Percentiles rank a stretch among this genome's conserved stretches.
phyloP scores from a whole-genome alignment of 2,888 invertebrate genomes.

The Antitype chi region DNA sequence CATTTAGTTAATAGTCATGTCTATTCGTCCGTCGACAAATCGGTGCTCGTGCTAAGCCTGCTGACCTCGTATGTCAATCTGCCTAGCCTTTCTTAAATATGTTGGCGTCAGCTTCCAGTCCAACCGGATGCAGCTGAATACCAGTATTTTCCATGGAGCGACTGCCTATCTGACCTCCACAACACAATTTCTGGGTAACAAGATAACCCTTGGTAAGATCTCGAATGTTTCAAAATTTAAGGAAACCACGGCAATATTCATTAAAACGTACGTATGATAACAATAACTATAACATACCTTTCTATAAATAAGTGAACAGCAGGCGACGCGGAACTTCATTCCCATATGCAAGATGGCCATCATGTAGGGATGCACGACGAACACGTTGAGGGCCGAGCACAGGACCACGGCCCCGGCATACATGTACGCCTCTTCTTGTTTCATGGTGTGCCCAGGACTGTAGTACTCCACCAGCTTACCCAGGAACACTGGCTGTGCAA shows the following conservation, averaged over 20 bases:
- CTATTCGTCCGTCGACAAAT: too few relatives aligned
- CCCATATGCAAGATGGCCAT: constrained; percentile 95
- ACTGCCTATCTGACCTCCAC: not conserved
- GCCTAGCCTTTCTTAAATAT: not conserved
- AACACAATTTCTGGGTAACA: not conserved
- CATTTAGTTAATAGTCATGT: too few relatives aligned
- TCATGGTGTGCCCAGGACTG: constrained; percentile 80
- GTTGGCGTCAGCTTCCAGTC: not conserved
- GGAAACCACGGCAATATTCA: not conserved
- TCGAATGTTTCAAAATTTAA: not conserved
- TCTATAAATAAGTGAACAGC: constrained; percentile 95
- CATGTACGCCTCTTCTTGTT: constrained; percentile 92
- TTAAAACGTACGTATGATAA: not conserved
- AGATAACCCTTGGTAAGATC: not conserved
- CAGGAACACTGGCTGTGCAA: constrained; percentile 92
- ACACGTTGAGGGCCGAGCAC: constrained; percentile 94
- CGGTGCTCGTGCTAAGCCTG: too few relatives aligned
- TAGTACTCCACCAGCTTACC: constrained; percentile 92
- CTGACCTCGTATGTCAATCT: not conserved
- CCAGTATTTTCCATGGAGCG: not conserved
- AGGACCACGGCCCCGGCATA: constrained; percentile 94
- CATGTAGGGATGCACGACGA: constrained; percentile 97
- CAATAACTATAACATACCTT: constrained; percentile 88
- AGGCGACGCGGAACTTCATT: constrained; percentile 95
- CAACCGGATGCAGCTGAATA: not conserved